Evolutionary conservation across 2,888 invertebrate species (phyloP), one percentile per base, ranked within the genome.

Genomic region (Tetrapedia diversipes): DNA sequence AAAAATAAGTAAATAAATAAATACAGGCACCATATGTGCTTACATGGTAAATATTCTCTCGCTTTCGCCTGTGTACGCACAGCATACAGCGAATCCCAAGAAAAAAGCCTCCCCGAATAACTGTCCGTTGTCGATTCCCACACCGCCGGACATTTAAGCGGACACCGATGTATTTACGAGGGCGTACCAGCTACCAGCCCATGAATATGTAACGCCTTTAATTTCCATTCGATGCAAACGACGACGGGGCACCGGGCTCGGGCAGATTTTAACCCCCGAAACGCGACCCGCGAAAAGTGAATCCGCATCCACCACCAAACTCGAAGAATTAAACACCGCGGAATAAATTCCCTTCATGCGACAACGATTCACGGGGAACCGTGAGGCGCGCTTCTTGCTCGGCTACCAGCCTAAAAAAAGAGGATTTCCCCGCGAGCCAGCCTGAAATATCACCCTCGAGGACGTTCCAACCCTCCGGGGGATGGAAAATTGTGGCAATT

Each of bases 151-250:
- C n/a, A n/a, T n/a, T n/a, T n/a, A n/a, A n/a, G n/a, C n/a, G n/a
- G n/a, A n/a, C n/a, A n/a, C n/a, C n/a, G n/a, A n/a, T n/a, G 57
- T 57, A 53, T 54, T 65, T 56, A 49, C 37, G n/a, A 32, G 57
- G 16, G 11, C 22, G n/a, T n/a, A 32, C 8, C 37, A 49, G 39
- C 22, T 39, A 57, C 41, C 59, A 14, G 29, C 7, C 22, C 59
- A 67, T 67, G 67, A 67, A 67, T 67, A 67, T 67, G 59, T 67
- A 67, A 67, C 59, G 57, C 39, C 22, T 67, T 67, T 67, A 59
- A 67, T 67, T 67, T 67, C 67, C 67, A 67, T 67, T 66, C 66
- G 66, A 66, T 66, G 66, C 47, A 39, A 66, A 66, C 66, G 57
- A 65, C 59, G 45, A 39, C 49, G 27, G n/a, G 57, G 57, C 49